Percentiles rank a stretch among this genome's conserved stretches.
Conservation (phyloP, 2,888 invertebrate species). For the Stenolophus ochropezus region DNA sequence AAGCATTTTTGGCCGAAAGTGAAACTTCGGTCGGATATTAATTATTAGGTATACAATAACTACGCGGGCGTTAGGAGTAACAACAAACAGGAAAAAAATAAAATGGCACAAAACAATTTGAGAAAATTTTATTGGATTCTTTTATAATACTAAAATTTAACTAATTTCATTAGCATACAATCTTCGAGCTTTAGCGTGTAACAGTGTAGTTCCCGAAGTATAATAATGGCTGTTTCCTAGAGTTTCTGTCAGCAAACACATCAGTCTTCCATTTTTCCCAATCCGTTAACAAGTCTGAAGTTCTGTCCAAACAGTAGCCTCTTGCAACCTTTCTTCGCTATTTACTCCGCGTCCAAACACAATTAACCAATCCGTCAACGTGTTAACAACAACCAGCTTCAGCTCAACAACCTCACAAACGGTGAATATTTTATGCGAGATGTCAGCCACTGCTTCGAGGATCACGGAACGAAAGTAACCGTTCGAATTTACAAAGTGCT, state of each 20-base stretch:
- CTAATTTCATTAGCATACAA: background rate
- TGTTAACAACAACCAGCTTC: slow-evolving; percentile 4
- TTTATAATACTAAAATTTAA: no score
- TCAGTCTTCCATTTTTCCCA: background rate
- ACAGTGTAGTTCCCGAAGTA: background rate
- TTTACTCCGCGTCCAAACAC: slow-evolving; percentile 10
- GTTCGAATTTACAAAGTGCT: no score
- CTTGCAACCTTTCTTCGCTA: background rate
- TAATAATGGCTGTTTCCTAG: no score
- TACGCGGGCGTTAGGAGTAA: no score
- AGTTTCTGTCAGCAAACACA: background rate
- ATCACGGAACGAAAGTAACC: no score
- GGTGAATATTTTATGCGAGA: slow-evolving; percentile 10
- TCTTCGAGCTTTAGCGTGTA: background rate
- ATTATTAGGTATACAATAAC: no score
- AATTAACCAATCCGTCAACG: slow-evolving; percentile 34
- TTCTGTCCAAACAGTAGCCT: slow-evolving; percentile 25
- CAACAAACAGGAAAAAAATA: no score
- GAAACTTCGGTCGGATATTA: no score
- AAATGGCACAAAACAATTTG: no score
- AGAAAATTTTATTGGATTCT: no score
- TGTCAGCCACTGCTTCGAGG: no score
- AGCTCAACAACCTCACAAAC: background rate
- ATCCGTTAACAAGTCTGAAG: slow-evolving; percentile 4
- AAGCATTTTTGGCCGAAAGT: no score